A percentile compares a stretch with the other conserved stretches of the same genome.
Evolutionary conservation across 1,140 invertebrate species (phyloP).

Genomic region (Macrotrachela quadricornifera): DNA sequence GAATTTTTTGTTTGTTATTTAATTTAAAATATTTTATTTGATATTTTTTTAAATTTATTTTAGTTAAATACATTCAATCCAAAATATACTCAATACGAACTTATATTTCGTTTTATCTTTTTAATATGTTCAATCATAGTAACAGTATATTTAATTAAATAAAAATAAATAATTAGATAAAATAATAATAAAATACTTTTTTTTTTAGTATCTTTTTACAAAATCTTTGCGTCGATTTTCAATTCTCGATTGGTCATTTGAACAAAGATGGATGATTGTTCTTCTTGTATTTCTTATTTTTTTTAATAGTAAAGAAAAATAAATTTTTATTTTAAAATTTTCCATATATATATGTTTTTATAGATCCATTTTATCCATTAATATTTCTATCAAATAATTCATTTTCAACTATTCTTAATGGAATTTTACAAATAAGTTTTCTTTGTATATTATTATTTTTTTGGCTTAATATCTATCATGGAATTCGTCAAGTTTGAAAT

Average conservation of each 20-base stretch:
- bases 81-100: conserved; percentile 79
- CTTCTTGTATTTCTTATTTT: conserved; percentile 65
- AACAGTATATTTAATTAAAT: conserved; percentile 45
- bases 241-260: conserved; percentile 79
- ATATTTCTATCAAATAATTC: conserved; percentile 68
- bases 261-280: conserved; percentile 82
- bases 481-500: conserved; percentile 54
- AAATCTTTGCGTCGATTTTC: conserved; percentile 65
- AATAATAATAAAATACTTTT: no score
- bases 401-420: conserved; percentile 68
- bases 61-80: conserved; percentile 89
- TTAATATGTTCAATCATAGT: conserved; percentile 60
- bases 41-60: conserved; percentile 27
- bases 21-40: conserved; percentile 18
- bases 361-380: conserved; percentile 78
- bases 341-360: conserved; percentile 10
- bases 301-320: conserved; percentile 55
- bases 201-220: conserved; percentile 63
- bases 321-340: neutral
- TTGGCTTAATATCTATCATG: conserved; percentile 83
- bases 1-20: conserved; percentile 58
- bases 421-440: conserved; percentile 68
- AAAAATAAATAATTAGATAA: conserved; percentile 7
- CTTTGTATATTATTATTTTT: conserved; percentile 64
- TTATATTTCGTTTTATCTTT: conserved; percentile 85